Conservation (phyloP, 2,888 invertebrate species). For the Cantharis rufa region DNA sequence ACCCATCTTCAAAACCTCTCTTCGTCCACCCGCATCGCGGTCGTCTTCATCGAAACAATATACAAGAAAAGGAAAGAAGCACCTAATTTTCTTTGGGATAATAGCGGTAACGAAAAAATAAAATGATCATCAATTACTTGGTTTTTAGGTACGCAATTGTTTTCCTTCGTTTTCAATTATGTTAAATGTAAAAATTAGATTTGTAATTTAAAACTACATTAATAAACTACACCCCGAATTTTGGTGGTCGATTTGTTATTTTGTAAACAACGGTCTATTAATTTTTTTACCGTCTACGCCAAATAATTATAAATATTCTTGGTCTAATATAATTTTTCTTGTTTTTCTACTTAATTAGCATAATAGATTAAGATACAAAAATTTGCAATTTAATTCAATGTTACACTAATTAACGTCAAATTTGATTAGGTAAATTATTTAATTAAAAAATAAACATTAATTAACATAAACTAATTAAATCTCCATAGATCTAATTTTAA, state of each 20-base stretch:
- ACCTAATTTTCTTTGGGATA: constrained; percentile 10
- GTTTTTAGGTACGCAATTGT: constrained; percentile 47
- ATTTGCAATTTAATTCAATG: background rate
- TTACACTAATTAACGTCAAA: constrained; percentile 1
- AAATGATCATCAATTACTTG: constrained; percentile 48
- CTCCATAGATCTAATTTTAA: background rate
- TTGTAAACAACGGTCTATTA: background rate
- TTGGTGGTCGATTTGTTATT: constrained; percentile 2
- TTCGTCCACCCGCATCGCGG: constrained; percentile 19
- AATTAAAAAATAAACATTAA: background rate
- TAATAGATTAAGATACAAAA: background rate
- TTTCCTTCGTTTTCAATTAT: constrained; percentile 41
- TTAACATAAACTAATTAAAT: constrained; percentile 1
- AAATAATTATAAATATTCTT: background rate
- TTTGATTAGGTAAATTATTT: background rate
- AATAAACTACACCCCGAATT: constrained; percentile 26
- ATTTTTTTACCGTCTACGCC: background rate
- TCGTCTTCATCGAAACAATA: constrained; percentile 19
- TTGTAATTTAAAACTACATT: constrained; percentile 32
- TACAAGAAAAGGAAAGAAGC: constrained; percentile 7
- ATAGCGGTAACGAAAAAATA: constrained; percentile 37
- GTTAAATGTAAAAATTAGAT: constrained; percentile 40
- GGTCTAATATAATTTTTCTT: background rate
- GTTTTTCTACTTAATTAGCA: background rate
- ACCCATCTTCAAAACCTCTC: constrained; percentile 8